Conservation (phyloP, 2,888 invertebrate species). For the Brachypalpus laphriformis region DNA sequence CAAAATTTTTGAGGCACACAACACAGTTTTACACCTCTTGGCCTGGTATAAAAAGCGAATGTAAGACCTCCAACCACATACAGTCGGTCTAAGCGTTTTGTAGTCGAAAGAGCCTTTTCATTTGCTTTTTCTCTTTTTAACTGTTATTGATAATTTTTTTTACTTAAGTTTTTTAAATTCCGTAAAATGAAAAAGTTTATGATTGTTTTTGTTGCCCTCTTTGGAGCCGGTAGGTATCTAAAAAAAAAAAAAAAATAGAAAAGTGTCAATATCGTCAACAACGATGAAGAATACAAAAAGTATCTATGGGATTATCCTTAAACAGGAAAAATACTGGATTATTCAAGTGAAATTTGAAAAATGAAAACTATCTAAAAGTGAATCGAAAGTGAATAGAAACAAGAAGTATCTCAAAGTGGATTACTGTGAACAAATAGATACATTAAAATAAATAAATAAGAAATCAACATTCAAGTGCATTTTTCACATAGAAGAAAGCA, state of each 20-base stretch:
- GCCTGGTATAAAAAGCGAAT: conserved; percentile 83
- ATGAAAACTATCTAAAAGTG: background rate
- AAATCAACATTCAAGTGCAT: conserved; percentile 15
- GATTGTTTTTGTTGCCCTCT: conserved; percentile 86
- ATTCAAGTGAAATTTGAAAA: conserved; percentile 41
- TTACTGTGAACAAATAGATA: conserved; percentile 32
- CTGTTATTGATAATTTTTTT: conserved; percentile 33
- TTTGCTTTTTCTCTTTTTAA: conserved; percentile 33
- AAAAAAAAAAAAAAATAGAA: conserved; percentile 64
- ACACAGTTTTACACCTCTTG: conserved; percentile 71
- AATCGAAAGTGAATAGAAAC: conserved; percentile 6
- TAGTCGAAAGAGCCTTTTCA: conserved; percentile 76
- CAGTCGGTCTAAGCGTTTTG: conserved; percentile 83
- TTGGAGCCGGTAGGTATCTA: conserved; percentile 87
- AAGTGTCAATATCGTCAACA: conserved; percentile 65
- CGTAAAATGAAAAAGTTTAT: conserved; percentile 82
- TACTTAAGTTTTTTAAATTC: conserved; percentile 51
- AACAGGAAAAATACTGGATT: conserved; percentile 37
- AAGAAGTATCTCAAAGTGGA: conserved; percentile 38
- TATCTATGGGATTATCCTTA: conserved; percentile 63
- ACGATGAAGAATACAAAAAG: conserved; percentile 9
- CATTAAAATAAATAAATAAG: conserved; percentile 14
- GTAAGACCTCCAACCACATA: conserved; percentile 82
- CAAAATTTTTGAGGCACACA: conserved; percentile 76
- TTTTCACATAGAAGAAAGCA: background rate